Evolutionary conservation across 2,797 vertebrate genomes (phyloP), one percentile per base, ranked within the genome.

Genomic region (Schizothorax lantsangensis): DNA sequence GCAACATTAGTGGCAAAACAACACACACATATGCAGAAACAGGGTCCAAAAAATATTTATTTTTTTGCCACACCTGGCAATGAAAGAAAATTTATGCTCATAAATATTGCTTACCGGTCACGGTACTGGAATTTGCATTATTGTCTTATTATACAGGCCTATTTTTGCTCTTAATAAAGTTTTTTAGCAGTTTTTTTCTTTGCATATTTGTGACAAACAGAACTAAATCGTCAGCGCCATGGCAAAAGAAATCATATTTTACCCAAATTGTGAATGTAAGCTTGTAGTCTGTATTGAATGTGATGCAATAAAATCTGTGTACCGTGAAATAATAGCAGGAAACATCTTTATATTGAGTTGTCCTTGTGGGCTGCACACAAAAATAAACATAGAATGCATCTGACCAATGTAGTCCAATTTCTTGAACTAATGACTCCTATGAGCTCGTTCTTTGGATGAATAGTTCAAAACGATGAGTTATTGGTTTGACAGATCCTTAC

Each of bases 251-350:
- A 72, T 26, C 1, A 62, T 38, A 43, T 62, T 62, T 19, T n/a
- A 57, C 75, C 11, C 7, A 6, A 40, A 21, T 59, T 40, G 54
- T 62, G 54, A 79, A 79, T 10, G 33, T 2, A 4, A 40, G 33
- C 54, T 59, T 1, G 3, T 57, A 15, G 75, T 40, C 54, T 64
- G 15, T 64, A 64, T 45, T 64, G 57, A 79, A 79, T 64, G 38
- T 64, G 57, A 79, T 79, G 78, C 38, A 64, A 64, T 79, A 79
- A 79, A 79, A 79, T 45, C 54, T 64, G 38, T 64, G 57, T 64
- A 79, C 14, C 78, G 2, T 79, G 78, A 64, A 79, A 79, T 64
- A 64, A 64, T 64, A 64, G 57, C 57, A 64, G 17, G n/a, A 64
- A 45, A 6, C 2, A 2, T 77, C 49, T 54, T 79, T 43, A 40